Conservation (phyloP, 2,888 invertebrate genomes). For the Cylloceria caligata region DNA sequence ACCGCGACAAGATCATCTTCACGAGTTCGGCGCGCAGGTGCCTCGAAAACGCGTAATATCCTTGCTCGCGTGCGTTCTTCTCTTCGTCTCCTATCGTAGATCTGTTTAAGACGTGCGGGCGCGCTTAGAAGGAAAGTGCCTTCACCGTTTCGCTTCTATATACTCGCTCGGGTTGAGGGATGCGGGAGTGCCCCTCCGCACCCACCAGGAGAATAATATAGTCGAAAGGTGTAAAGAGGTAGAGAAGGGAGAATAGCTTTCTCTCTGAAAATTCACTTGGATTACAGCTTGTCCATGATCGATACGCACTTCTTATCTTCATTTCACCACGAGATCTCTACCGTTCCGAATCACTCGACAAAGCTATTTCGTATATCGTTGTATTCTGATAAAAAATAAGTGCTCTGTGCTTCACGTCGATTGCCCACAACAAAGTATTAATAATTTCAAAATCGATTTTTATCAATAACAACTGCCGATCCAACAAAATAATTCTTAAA, state of each 20-base stretch:
- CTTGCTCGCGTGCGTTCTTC: slow-evolving; percentile 39
- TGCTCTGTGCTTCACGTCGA: no score
- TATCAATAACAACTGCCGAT: no score
- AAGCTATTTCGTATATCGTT: not conserved
- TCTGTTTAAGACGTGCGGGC: slow-evolving; percentile 61
- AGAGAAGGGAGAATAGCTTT: no score
- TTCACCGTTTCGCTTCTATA: slow-evolving; percentile 33
- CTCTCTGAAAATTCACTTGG: not conserved
- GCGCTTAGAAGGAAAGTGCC: slow-evolving; percentile 52
- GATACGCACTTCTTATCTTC: not conserved
- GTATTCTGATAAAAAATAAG: not conserved
- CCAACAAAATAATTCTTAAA: no score
- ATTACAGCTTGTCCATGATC: not conserved
- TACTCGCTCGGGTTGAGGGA: slow-evolving; percentile 24
- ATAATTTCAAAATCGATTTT: no score
- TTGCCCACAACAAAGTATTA: no score
- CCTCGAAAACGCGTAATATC: slow-evolving; percentile 34
- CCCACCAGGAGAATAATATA: slow-evolving; percentile 21
- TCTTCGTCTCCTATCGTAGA: slow-evolving; percentile 68
- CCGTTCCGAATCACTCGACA: not conserved
- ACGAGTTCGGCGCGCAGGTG: slow-evolving; percentile 55
- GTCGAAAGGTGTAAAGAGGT: not conserved
- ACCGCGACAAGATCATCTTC: slow-evolving; percentile 59
- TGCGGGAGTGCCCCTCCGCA: slow-evolving; percentile 40
- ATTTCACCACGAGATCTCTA: not conserved